Evolutionary conservation across 2,113 vertebrate genomes (phyloP), one percentile per base, ranked within the genome.

Genomic region (Prinia subflava): DNA sequence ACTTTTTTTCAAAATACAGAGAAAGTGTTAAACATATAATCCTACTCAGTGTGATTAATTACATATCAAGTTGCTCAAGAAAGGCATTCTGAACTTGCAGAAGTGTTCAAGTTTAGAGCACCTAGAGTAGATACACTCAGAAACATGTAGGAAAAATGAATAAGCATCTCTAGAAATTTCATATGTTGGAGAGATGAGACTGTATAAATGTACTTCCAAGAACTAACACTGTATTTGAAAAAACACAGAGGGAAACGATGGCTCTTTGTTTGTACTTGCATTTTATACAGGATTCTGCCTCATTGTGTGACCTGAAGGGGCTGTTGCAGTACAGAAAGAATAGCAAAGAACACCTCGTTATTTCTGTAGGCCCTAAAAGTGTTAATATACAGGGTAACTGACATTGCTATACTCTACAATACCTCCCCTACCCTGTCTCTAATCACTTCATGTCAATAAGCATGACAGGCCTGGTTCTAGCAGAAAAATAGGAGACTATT

Each of bases 91-190:
- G 81, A 92, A 91, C 79, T 93, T 89, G 68, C 68, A 92, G 83
- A 96, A 83, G 24, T 44, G 46, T 78, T 88, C 90, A 89, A 88
- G 74, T 77, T 77, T 44, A 59, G 55, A 76, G 60, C 28, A n/a
- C 47, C 86, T 60, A 67, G 52, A 85, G 84, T 67, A 39, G 89
- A 81, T 63, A 69, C 24, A 67, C 28, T 76, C 52, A 93, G 86
- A 96, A 96, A 95, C 79, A 92, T 7, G 42, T 47, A 90, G 62
- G 52, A 82, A 93, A 95, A 96, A 91, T 75, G 64, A 95, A 92
- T 63, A 81, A 55, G 3, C 25, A 63, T 56, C 47, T 89, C 62
- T 83, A 79, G 60, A 86, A 95, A 92, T 94, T 89, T 87, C 30
- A 4, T 80, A 53, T 6, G 4, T 77, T 83, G 55, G 19, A 91